Base-by-base conservation (phyloP, 2,797 vertebrate genomes). In the Gymnothorax reevesii region DNA sequence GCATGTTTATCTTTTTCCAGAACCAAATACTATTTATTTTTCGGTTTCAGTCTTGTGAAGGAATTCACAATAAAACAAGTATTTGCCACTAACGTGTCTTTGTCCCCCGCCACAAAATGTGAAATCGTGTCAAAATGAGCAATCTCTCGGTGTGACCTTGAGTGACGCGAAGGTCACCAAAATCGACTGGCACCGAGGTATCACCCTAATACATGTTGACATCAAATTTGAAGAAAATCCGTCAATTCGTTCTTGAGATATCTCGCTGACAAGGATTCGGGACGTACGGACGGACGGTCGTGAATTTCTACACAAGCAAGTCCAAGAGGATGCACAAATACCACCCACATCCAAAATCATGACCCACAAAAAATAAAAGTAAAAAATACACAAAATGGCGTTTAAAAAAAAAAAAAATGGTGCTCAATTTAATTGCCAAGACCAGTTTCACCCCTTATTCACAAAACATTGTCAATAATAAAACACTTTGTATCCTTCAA, bases 401-500 rank as follows among this genome's bases (percentile, higher is more conserved):
- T 52, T 13, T 55, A 80, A 15, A 79, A 79, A 20, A 49, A 79
- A 49, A 80, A 80, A 7, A n/a, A 7, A 80, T n/a, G 15, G 27
- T 13, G 27, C 42, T 77, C 8, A 6, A 17, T 55, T 80, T 54
- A 55, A 55, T 1, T 22, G 49, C 55, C 7, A 80, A 55, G 20
- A 55, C 52, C 52, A 80, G 77, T 80, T 80, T 80, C 55, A 80
- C 77, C 52, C 52, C 77, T 55, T 17, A 55, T 80, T 55, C 15
- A 80, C 49, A 80, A n/a, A 77, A 69, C 7, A 80, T 55, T 52
- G 55, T 20, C 9, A 20, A 80, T 54, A 80, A 54, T 22, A 54
- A 52, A 79, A 80, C 22, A 80, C 52, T 80, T 80, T 55, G 10
- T n/a, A 54, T 55, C 52, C 77, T 54, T 49, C 20, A 80, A 7